A percentile compares a stretch with the other conserved stretches of the same genome.
phyloP scores from a whole-genome alignment of 2,113 vertebrate species.

The Agapornis roseicollis region DNA sequence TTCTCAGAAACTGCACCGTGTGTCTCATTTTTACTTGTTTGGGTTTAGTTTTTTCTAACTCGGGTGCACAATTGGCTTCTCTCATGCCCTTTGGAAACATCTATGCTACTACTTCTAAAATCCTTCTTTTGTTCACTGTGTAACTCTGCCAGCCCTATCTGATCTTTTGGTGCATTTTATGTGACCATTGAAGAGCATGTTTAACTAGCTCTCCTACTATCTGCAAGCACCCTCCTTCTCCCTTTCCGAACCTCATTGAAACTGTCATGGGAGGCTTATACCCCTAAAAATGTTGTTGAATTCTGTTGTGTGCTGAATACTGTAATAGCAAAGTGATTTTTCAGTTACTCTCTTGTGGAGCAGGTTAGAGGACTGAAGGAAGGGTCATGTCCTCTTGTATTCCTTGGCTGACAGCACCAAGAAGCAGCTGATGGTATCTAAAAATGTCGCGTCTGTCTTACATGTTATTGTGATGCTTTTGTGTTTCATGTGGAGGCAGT shows the following conservation, averaged over 20 bases:
- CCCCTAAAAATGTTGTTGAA: neutral
- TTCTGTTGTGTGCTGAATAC: neutral
- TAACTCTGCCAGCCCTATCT: neutral
- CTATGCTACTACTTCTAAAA: neutral
- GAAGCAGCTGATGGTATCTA: neutral
- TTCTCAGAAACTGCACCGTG: neutral
- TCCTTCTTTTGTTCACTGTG: neutral
- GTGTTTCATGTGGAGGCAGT: neutral
- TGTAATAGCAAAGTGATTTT: neutral
- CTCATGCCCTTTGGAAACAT: neutral
- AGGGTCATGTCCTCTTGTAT: neutral
- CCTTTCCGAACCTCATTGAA: neutral
- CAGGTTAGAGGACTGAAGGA: neutral
- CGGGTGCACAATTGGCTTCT: neutral
- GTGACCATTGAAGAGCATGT: neutral
- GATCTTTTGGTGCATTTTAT: neutral
- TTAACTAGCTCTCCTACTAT: neutral
- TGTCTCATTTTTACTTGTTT: neutral
- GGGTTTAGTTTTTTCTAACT: neutral
- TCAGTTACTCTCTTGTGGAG: neutral
- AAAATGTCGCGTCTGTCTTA: neutral
- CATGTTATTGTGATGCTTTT: accelerated
- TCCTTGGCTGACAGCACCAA: neutral
- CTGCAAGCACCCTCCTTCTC: neutral
- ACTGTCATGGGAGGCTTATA: neutral